Base-by-base conservation (phyloP, 2,113 vertebrate species). In the Oostethus manadensis region DNA sequence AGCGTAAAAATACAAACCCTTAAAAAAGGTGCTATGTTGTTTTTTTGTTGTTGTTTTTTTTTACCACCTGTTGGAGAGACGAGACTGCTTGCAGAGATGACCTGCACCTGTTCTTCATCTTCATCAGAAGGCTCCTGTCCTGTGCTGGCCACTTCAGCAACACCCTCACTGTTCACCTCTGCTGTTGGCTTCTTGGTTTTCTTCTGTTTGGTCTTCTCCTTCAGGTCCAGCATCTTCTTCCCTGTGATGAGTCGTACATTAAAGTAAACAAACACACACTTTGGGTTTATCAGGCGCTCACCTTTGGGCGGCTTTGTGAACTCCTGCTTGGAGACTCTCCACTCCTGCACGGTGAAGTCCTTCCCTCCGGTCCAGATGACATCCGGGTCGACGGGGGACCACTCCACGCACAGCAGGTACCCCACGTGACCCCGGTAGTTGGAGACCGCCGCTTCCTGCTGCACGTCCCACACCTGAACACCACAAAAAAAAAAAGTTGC, bases 381-480 rank as follows among this genome's bases (percentile, higher is more conserved):
- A 15, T 98, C 94, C 0, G 93, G 78, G 16, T 99, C 93, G 33
- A 94, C 80, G 0, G 94, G 92, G 0, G 94, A 98, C 97, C 97
- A 99, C 1, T 91, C 92, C 6, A 95, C 92, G 2, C 91, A 91
- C 10, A 99, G 89, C 40, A 98, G 86, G 15, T 93, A 89, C 3
- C 94, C 93, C 1, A 78, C 72, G 53, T 99, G 97, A 44, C 94
- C 94, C 14, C 95, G 90, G 81, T 97, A 98, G 84, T 99, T 99
- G 67, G 84, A 87, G 11, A 98, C 60, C 0, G 93, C 88, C 18
- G 92, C 90, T 60, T 95, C 95, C 58, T 89, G 92, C 79, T 93
- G 85, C 17, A 91, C 88, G 38, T 98, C 93, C 97, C 97, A 99
- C 38, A 99, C 95, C 97, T 99, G 50, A 18, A 11, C 35, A 6